These are phyloP conservation scores for Chelonus insularis DNA, from an alignment of 1,140 invertebrate genomes.

Conservation along the genomic window DNA sequence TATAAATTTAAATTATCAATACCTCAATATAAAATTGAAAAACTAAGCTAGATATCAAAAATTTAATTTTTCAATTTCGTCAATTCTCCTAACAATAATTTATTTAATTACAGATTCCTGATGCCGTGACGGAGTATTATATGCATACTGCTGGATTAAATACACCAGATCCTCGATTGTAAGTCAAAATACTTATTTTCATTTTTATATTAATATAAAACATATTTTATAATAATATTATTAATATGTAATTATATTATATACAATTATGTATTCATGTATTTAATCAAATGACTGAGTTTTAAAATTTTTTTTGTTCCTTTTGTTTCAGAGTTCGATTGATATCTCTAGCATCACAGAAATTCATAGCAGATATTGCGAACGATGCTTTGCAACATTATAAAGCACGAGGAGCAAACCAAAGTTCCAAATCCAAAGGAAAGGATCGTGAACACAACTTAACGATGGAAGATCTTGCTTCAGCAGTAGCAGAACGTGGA, in stretches of 20 bases:
- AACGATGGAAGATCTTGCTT: constrained; percentile 94
- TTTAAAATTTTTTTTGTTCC: no score
- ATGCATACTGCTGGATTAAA: constrained; percentile 89
- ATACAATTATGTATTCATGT: no score
- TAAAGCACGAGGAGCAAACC: constrained; percentile 82
- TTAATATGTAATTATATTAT: constrained; percentile 10
- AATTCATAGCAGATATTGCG: constrained; percentile 96
- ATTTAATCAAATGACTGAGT: no score
- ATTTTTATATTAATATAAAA: constrained; percentile 6
- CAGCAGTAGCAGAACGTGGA: constrained; percentile 91
- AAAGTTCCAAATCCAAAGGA: constrained; percentile 70
- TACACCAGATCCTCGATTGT: constrained; percentile 85
- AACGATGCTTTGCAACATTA: constrained; percentile 97
- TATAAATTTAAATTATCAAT: no score
- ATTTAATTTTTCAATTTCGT: no score
- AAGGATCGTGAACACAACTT: constrained; percentile 91
- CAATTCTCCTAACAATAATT: no score
- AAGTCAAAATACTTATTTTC: constrained; percentile 42
- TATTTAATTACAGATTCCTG: no score
- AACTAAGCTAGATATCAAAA: no score
- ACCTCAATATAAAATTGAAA: no score
- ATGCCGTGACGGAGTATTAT: constrained; percentile 88
- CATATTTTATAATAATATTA: neutral
- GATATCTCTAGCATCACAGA: constrained; percentile 94
- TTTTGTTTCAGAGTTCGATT: constrained; percentile 79